Base-by-base conservation (phyloP, 2,888 invertebrate species). In the Eupithecia insigniata region DNA sequence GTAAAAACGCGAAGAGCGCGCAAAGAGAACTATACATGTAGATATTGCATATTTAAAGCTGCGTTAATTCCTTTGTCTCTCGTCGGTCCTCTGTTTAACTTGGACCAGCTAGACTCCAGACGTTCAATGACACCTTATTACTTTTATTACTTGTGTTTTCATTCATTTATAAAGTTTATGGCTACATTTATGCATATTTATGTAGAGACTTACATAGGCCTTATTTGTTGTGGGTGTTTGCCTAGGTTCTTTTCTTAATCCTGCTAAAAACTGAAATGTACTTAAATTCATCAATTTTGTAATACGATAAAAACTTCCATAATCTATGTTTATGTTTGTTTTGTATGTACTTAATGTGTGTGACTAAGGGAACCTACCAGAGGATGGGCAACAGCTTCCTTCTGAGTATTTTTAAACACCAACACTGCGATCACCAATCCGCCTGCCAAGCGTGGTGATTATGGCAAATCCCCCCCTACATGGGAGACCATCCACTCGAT, bases 81-180 rank as follows among this genome's bases (percentile, higher is more conserved):
- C 43, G 62, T 32, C 34, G 69, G 51, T 69, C 69, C 69, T 55
- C 66, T 74, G 74, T 69, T 69, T 71, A 74, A 69, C 69, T 74
- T 71, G 66, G 61, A 66, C 66, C 5, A 55, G 46, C 46, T 71
- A 67, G 74, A 67, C 67, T n/a, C 46, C 70, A 67, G 74, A 67
- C 67, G 74, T 71, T 74, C 74, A 74, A 69, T 74, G 69, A 72
- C 71, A 61, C 60, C 36, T 67, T 71, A 66, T 67, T 69, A 67
- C 66, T 62, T 58, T 36, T 14, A 67, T 61, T 68, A 39, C 32
- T 62, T 6, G 67, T 12, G 51, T 39, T 58, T 32, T 58, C 66
- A 66, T 34, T 64, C 87, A 84, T 80, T 84, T 84, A 88, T 86
- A 83, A 14, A 84, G 85, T 85, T 89, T 65, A 46, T 71, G 64